phyloP scores from a whole-genome alignment of 2,888 invertebrate genomes.

The Diogma glabrata region DNA sequence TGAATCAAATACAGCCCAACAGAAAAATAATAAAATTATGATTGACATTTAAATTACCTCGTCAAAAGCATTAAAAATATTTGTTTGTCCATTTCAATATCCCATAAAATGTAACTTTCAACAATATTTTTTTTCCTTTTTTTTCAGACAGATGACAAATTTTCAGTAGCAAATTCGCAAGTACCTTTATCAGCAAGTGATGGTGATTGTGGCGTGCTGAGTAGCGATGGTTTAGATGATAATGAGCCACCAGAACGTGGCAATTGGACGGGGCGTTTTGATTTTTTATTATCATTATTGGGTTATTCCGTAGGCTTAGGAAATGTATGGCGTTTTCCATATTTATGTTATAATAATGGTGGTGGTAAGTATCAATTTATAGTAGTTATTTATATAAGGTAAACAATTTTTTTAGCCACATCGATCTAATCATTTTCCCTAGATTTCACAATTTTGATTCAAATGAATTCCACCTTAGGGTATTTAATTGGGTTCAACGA shows the following conservation, averaged over 20 bases:
- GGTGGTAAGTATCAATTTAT: conserved; percentile 51
- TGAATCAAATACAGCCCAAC: no score
- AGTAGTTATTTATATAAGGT: no score
- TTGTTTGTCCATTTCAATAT: no score
- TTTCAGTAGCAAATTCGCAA: conserved; percentile 39
- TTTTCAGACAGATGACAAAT: conserved; percentile 36
- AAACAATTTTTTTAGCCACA: no score
- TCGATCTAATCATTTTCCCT: no score
- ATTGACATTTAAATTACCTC: no score
- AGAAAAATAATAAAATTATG: no score
- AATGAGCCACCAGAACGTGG: conserved; percentile 46
- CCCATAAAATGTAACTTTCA: no score
- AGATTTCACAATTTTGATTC: no score
- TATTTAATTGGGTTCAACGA: no score
- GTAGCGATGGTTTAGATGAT: conserved; percentile 23
- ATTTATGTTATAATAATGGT: conserved; percentile 64
- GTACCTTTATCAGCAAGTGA: conserved; percentile 31
- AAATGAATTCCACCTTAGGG: no score
- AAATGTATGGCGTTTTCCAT: conserved; percentile 66
- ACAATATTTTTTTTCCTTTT: not conserved
- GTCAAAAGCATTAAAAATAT: no score
- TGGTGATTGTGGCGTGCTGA: not conserved
- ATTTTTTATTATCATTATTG: conserved; percentile 57
- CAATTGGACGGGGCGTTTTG: conserved; percentile 64
- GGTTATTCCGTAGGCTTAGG: conserved; percentile 64